Percentiles rank a stretch among this genome's conserved stretches.
Evolutionary conservation across 2,797 vertebrate genomes (phyloP).

Genomic region (Apogon hyalosoma): DNA sequence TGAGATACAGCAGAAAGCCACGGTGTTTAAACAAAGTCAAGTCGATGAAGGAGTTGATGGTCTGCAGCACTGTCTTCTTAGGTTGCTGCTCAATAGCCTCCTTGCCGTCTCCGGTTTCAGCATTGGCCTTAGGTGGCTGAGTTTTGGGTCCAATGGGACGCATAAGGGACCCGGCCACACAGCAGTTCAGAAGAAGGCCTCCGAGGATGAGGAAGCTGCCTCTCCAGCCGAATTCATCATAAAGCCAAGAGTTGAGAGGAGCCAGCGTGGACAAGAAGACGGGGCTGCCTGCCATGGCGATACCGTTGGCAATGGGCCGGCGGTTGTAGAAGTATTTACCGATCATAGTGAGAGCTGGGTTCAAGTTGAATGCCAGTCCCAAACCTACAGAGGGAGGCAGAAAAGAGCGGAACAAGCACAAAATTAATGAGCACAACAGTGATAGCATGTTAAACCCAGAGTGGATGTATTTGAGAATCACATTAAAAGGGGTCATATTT

Average conservation of each 20-base stretch:
- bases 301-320: slow-evolving; percentile 93
- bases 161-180: slow-evolving; percentile 96
- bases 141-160: slow-evolving; percentile 90
- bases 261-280: slow-evolving; percentile 95
- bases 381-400: slow-evolving; percentile 82
- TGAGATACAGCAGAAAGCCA: slow-evolving; percentile 95
- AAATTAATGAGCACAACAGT: not conserved
- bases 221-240: slow-evolving; percentile 91
- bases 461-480: not conserved
- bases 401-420: no score
- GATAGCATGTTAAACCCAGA: not conserved
- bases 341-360: slow-evolving; percentile 98
- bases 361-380: slow-evolving; percentile 95
- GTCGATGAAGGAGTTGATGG: slow-evolving; percentile 93
- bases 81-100: slow-evolving; percentile 42
- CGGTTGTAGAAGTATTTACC: slow-evolving; percentile 96
- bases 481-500: no score
- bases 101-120: not conserved
- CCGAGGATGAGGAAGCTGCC: slow-evolving; percentile 97
- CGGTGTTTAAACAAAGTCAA: slow-evolving; percentile 93
- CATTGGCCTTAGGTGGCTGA: slow-evolving; percentile 53
- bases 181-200: slow-evolving; percentile 93
- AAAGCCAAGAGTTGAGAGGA: slow-evolving; percentile 93
- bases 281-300: slow-evolving; percentile 97
- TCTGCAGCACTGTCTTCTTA: slow-evolving; percentile 86